phyloP scores from a whole-genome alignment of 2,888 invertebrate species.

The Tuberolachnus salignus region DNA sequence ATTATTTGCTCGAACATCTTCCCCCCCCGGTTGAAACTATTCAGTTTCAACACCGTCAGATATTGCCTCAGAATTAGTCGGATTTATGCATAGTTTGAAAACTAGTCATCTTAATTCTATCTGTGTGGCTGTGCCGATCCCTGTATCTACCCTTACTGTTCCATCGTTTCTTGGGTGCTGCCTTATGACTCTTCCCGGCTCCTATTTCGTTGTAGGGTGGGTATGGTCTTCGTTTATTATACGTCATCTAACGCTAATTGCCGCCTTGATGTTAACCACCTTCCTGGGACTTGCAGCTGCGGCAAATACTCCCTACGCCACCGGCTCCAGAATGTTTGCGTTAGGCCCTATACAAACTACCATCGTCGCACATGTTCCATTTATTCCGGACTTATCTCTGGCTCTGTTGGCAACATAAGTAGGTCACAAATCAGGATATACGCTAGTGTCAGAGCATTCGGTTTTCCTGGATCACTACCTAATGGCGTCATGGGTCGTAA shows the following conservation, averaged over 20 bases:
- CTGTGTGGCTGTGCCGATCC: slow-evolving; percentile 58
- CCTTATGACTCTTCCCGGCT: slow-evolving; percentile 58
- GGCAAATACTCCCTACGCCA: slow-evolving; percentile 59
- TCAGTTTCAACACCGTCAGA: neutral
- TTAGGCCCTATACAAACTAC: slow-evolving; percentile 57
- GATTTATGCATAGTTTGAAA: neutral
- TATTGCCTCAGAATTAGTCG: neutral
- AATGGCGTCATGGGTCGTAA: slow-evolving; percentile 24
- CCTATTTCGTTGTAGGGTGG: slow-evolving; percentile 60
- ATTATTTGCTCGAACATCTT: no score
- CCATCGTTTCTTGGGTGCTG: slow-evolving; percentile 60
- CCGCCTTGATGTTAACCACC: slow-evolving; percentile 40
- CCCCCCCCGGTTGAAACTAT: slow-evolving; percentile 16
- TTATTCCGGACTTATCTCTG: neutral
- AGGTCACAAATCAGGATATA: slow-evolving; percentile 15
- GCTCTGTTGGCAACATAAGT: neutral
- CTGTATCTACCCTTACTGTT: slow-evolving; percentile 59
- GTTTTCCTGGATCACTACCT: neutral
- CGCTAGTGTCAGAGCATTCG: slow-evolving; percentile 2
- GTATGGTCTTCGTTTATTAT: slow-evolving; percentile 59
- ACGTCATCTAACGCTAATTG: slow-evolving; percentile 46
- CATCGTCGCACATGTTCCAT: slow-evolving; percentile 56
- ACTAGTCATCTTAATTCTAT: neutral
- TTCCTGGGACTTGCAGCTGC: slow-evolving; percentile 55
- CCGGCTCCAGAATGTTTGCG: slow-evolving; percentile 59